phyloP scores from a whole-genome alignment of 2,113 vertebrate genomes.

The Mobula hypostoma region DNA sequence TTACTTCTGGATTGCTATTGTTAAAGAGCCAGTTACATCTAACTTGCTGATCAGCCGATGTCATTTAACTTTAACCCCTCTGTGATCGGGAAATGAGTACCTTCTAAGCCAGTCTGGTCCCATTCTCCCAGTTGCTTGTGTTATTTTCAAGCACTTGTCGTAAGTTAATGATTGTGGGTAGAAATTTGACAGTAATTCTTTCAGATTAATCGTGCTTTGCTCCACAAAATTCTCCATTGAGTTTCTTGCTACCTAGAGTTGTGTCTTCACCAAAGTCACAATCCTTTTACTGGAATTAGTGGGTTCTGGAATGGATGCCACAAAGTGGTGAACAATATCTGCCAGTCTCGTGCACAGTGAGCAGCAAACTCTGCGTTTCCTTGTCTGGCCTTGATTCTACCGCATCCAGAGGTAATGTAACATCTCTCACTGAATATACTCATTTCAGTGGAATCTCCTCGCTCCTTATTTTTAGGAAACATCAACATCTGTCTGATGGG shows the following conservation, averaged over 20 bases:
- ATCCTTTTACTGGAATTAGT: background rate
- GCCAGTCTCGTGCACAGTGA: background rate
- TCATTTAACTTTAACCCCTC: no score
- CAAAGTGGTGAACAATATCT: background rate
- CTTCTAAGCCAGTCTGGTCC: background rate
- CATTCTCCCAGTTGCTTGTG: background rate
- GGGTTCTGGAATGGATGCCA: background rate
- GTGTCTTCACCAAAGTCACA: no score
- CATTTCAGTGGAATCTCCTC: no score
- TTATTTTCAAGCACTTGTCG: background rate
- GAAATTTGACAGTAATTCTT: no score
- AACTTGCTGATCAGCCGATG: background rate
- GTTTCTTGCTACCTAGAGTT: background rate
- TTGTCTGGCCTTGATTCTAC: no score
- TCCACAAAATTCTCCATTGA: background rate
- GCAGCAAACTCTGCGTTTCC: background rate
- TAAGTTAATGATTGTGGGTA: no score
- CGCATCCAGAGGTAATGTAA: background rate
- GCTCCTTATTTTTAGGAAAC: conserved; percentile 57
- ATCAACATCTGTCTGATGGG: conserved; percentile 94
- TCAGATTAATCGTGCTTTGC: no score
- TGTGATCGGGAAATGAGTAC: no score
- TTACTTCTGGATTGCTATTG: no score
- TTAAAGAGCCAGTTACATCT: background rate
- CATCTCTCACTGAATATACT: no score